Conservation (phyloP, 2,888 invertebrate species). For the Halocaridina rubra region DNA sequence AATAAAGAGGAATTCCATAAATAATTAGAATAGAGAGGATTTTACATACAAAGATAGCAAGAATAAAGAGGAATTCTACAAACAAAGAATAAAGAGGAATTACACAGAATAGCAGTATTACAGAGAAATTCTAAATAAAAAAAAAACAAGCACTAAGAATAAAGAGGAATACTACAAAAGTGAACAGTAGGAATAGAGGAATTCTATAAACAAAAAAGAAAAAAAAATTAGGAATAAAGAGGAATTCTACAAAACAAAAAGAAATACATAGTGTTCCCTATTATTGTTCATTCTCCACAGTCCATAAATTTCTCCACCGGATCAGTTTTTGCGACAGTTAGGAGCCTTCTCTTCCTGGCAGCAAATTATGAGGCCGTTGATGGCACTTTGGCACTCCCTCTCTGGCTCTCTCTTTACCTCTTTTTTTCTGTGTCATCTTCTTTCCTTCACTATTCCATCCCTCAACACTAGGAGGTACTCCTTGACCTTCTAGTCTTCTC, state of each 20-base stretch:
- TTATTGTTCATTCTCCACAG: neutral
- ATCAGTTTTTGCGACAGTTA: neutral
- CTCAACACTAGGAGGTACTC: neutral
- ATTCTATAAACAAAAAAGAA: no score
- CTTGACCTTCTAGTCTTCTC: neutral
- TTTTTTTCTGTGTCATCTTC: neutral
- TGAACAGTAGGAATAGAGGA: no score
- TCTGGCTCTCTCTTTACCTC: neutral
- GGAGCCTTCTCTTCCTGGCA: neutral
- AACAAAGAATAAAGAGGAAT: no score
- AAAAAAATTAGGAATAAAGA: neutral
- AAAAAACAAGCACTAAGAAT: no score
- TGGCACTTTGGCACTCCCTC: neutral
- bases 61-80: no score
- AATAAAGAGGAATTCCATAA: no score
- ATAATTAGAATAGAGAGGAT: no score
- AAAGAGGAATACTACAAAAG: no score
- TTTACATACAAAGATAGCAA: no score
- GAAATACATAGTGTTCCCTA: neutral
- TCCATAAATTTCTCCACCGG: neutral
- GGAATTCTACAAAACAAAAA: neutral
- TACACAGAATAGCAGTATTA: no score
- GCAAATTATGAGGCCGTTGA: no score
- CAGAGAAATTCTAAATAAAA: no score
- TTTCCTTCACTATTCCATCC: neutral